Evolutionary conservation across 2,888 invertebrate genomes (phyloP).

Genomic region (Amphipyra tragopoginis): DNA sequence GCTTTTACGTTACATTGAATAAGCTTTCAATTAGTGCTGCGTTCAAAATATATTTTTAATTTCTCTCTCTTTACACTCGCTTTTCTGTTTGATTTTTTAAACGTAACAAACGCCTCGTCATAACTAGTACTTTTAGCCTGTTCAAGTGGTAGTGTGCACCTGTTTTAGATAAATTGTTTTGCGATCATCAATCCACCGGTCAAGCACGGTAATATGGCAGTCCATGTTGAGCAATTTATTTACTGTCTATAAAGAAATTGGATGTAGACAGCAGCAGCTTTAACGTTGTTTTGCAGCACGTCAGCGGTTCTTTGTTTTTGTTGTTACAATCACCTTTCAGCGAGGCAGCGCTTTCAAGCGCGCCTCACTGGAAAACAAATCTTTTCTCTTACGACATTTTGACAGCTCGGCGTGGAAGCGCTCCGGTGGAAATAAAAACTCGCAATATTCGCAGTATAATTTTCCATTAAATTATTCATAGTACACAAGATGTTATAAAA

Average conservation of each 20-base stretch:
- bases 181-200: not conserved
- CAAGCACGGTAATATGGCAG: not conserved
- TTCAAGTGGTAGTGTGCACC: too few relatives aligned
- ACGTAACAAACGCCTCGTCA: not conserved
- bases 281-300: conserved; percentile 38
- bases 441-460: conserved; percentile 16
- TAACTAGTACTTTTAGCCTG: not conserved
- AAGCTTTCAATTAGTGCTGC: too few relatives aligned
- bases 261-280: conserved; percentile 29
- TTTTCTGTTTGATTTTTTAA: too few relatives aligned
- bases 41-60: too few relatives aligned
- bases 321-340: conserved; percentile 43
- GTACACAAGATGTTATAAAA: conserved; percentile 12
- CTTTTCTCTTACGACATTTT: conserved; percentile 46
- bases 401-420: conserved; percentile 42
- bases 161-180: not conserved
- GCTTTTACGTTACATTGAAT: too few relatives aligned
- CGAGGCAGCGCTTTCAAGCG: conserved; percentile 37
- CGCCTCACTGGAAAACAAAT: conserved; percentile 41
- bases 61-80: too few relatives aligned
- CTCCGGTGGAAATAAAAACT: conserved; percentile 19
- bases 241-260: conserved; percentile 32
- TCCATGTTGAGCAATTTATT: conserved; percentile 29
- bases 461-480: conserved; percentile 20
- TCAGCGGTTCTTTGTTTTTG: conserved; percentile 45